A percentile compares a stretch with the other conserved stretches of the same genome.
phyloP scores from a whole-genome alignment of 2,888 invertebrate species.

The Ellobium chinense region DNA sequence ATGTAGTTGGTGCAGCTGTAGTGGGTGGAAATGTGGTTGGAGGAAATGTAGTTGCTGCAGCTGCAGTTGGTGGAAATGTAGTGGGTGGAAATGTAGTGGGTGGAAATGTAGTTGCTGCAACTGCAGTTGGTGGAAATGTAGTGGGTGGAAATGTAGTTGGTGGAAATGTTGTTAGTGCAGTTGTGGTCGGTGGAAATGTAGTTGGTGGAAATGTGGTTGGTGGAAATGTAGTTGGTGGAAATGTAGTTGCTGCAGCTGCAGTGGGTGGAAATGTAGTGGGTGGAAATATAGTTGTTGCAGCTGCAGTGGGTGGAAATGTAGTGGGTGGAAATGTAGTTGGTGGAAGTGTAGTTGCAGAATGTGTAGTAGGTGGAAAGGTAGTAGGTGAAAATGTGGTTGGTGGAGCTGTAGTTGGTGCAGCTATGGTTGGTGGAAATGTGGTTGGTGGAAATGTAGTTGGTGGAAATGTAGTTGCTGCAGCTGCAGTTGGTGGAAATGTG shows the following conservation, averaged over 20 bases:
- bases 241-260: not conserved
- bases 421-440: not conserved
- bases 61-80: not conserved
- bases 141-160: not conserved
- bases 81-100: not conserved
- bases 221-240: not conserved
- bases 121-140: not conserved
- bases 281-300: not conserved
- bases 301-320: not conserved
- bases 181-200: not conserved
- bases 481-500: not conserved
- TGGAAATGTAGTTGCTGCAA: not conserved
- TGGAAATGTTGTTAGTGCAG: not conserved
- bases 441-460: not conserved
- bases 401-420: not conserved
- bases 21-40: slow-evolving; percentile 13
- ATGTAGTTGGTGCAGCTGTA: not conserved
- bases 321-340: not conserved
- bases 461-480: not conserved
- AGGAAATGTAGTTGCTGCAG: not conserved
- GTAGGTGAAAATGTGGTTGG: not conserved
- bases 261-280: not conserved
- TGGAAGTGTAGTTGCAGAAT: not conserved
- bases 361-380: not conserved
- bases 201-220: not conserved